These are phyloP conservation scores for Nothura maculosa DNA, from an alignment of 2,797 vertebrate species.

Conservation along the genomic window DNA sequence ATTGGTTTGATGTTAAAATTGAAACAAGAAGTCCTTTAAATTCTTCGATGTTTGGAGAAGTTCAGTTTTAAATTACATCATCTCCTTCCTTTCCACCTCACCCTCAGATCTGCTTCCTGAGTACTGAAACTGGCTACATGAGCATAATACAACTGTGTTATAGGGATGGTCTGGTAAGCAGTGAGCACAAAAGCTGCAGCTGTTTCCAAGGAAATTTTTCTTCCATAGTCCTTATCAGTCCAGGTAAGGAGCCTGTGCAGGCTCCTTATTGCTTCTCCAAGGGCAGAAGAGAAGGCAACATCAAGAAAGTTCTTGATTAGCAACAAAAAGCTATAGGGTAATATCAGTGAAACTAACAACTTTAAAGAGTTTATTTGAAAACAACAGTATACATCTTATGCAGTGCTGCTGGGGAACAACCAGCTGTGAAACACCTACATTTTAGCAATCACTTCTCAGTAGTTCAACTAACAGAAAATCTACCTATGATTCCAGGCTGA, in stretches of 20 bases:
- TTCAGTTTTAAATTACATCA: background rate
- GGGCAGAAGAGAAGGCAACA: background rate
- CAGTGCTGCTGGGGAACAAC: background rate
- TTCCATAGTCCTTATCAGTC: background rate
- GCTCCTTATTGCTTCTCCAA: background rate
- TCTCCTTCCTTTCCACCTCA: background rate
- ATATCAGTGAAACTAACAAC: background rate
- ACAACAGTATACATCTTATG: background rate
- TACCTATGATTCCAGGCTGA: background rate
- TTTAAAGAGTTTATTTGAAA: background rate
- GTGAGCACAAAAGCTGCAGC: background rate
- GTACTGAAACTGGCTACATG: background rate
- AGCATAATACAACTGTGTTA: background rate
- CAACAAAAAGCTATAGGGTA: background rate
- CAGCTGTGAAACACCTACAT: background rate
- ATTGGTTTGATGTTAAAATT: background rate
- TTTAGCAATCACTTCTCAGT: background rate
- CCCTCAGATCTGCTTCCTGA: background rate
- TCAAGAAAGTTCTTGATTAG: background rate
- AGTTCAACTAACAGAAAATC: background rate
- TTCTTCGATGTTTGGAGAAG: background rate
- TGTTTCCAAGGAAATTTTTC: background rate
- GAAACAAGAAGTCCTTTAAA: background rate
- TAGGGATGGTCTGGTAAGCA: background rate
- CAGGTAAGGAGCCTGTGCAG: background rate